Evolutionary conservation across 2,888 invertebrate genomes (phyloP).

Genomic region (Zaprionus obscuricornis): DNA sequence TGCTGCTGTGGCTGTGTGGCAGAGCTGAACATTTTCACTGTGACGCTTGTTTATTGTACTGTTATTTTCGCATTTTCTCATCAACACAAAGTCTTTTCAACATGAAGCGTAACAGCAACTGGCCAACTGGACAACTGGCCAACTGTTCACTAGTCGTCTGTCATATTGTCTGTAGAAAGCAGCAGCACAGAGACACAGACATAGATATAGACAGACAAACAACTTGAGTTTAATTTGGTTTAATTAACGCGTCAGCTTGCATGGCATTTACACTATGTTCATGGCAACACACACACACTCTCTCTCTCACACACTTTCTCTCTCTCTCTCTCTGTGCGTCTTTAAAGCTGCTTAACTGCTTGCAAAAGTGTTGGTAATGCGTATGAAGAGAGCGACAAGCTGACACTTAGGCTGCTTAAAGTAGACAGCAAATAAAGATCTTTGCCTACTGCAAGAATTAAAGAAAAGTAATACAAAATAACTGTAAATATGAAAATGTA

Average conservation of each 20-base stretch:
- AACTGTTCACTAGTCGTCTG: constrained; percentile 24
- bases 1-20: constrained; percentile 5
- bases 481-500: not conserved
- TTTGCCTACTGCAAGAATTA: not conserved
- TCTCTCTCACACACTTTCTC: too few relatives aligned
- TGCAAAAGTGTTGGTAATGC: constrained; percentile 2
- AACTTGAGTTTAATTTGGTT: constrained; percentile 62
- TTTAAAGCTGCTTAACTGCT: constrained; percentile 17
- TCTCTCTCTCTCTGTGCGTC: not conserved
- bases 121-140: constrained; percentile 7
- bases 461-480: not conserved
- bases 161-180: constrained; percentile 33
- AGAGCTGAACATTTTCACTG: constrained; percentile 10
- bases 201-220: too few relatives aligned
- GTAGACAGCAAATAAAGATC: too few relatives aligned
- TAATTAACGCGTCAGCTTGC: constrained; percentile 64
- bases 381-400: not conserved
- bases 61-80: constrained; percentile 69
- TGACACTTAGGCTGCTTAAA: too few relatives aligned
- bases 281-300: too few relatives aligned
- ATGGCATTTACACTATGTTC: constrained; percentile 3
- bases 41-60: constrained; percentile 43
- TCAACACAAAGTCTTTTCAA: constrained; percentile 62
- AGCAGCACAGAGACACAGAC: too few relatives aligned
- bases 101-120: constrained; percentile 16